Percentiles rank a stretch among this genome's conserved stretches.
Evolutionary conservation across 1,140 invertebrate species (phyloP).

Genomic region (Samia ricini): DNA sequence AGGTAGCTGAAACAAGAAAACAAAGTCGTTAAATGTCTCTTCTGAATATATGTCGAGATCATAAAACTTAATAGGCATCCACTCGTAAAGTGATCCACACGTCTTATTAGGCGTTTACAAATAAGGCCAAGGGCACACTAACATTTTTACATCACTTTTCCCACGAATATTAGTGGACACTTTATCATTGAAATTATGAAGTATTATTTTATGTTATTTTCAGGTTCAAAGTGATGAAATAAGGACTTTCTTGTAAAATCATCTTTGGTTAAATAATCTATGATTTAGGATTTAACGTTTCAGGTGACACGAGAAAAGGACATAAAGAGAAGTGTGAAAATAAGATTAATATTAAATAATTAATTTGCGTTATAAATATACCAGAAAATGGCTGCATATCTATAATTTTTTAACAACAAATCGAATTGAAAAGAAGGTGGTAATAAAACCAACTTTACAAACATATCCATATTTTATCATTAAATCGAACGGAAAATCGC

Average conservation of each 20-base stretch:
- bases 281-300: no score
- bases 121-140: not conserved
- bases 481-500: not conserved
- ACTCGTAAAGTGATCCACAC: not conserved
- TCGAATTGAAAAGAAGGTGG: no score
- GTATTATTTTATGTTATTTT: no score
- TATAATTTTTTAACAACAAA: no score
- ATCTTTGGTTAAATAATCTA: no score
- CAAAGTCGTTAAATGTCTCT: conserved; percentile 36
- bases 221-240: no score
- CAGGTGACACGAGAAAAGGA: no score
- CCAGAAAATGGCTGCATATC: no score
- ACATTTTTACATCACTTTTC: not conserved
- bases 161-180: not conserved
- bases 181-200: not conserved
- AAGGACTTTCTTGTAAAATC: no score
- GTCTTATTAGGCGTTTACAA: conserved; percentile 7
- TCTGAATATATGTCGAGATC: conserved; percentile 5
- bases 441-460: not conserved
- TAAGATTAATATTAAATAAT: no score
- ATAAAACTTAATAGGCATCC: conserved; percentile 12
- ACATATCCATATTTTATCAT: not conserved
- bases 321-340: no score
- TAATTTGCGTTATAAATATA: no score
- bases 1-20: conserved; percentile 50